Base-by-base conservation (phyloP, 1,140 invertebrate genomes). In the Drosophila novamexicana region DNA sequence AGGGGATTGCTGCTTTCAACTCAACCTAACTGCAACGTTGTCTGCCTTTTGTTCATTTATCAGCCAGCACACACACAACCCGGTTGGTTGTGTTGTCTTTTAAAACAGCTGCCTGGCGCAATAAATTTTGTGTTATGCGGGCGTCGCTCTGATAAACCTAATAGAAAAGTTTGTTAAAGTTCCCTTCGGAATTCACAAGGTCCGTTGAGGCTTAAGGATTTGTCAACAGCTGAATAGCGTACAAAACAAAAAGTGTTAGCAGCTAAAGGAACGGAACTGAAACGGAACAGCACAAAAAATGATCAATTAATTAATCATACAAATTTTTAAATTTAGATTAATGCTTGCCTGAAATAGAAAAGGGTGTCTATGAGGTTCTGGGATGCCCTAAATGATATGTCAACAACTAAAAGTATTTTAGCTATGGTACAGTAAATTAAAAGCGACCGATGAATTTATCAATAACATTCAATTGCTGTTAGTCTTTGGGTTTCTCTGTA, bases 111-210 rank as follows among this genome's bases (percentile, higher is more conserved):
- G 40, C 36, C 32, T 32, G 29, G 6, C 39, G 42, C 45, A 50
- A 65, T 65, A 65, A 57, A 71, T 52, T 57, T 9, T 6, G 12
- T 52, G n/a, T 40, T 65, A 71, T 71, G 50, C 68, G 61, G 61
- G 68, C 50, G 10, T n/a, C 22, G 3, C 22, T 29, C 32, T 42
- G 22, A 52, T 10, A 62, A 32, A 59, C 18, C 54, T 22, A 59
- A 68, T 52, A 37, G 32, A 62, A 52, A 54, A 70, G 42, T 57
- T 65, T 50, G 9, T 57, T 49, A 16, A 45, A 63, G 22, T 47
- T 45, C 22, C 40, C 22, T 14, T 32, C 18, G 29, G n/a, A 44
- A 32, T 34, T 36, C n/a, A 37, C 32, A 8, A 37, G 4, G 34
- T 42, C 6, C 42, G 9, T 10, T 7, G 7, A 34, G 34, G 8